Evolutionary conservation across 1,140 invertebrate genomes (phyloP).

Genomic region (Dinoponera quadriceps): DNA sequence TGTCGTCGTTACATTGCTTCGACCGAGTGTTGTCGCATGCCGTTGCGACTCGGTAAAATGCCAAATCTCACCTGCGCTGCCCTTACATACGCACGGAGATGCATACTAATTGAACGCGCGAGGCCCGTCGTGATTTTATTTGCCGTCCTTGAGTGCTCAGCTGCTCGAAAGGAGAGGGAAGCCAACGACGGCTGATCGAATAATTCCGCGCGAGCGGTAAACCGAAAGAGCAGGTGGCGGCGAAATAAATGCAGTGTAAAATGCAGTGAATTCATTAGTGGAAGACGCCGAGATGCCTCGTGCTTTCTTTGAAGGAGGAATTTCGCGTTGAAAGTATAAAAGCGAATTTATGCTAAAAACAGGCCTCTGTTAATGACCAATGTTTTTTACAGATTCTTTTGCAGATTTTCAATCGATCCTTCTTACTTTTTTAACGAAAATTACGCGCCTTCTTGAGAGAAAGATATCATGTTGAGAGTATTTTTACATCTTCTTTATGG

Average conservation of each 20-base stretch:
- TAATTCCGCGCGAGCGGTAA: conserved; percentile 4
- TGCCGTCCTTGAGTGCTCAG: background rate
- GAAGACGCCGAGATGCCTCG: background rate
- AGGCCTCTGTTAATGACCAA: background rate
- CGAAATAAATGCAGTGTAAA: conserved; percentile 15
- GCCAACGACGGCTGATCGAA: conserved; percentile 10
- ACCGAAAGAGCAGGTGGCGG: conserved; percentile 18
- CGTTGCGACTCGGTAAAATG: conserved; percentile 24
- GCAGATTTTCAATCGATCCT: too few species aligned
- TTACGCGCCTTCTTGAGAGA: too few species aligned
- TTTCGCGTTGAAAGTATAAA: conserved; percentile 10
- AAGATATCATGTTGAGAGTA: too few species aligned
- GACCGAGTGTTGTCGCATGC: conserved; percentile 24
- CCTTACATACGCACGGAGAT: background rate
- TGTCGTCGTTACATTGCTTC: conserved; percentile 1
- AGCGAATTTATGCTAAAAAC: background rate
- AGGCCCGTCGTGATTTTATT: conserved; percentile 18
- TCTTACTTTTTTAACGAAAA: too few species aligned
- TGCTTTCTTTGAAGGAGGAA: background rate
- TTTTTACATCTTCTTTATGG: too few species aligned
- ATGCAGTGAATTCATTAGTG: conserved; percentile 33
- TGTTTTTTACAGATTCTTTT: too few species aligned
- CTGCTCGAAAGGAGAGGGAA: conserved; percentile 4
- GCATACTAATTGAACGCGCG: background rate
- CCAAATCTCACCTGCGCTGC: conserved; percentile 47